These are phyloP conservation scores for Agonopterix heracliana DNA, from an alignment of 2,888 invertebrate genomes.

Conservation along the genomic window DNA sequence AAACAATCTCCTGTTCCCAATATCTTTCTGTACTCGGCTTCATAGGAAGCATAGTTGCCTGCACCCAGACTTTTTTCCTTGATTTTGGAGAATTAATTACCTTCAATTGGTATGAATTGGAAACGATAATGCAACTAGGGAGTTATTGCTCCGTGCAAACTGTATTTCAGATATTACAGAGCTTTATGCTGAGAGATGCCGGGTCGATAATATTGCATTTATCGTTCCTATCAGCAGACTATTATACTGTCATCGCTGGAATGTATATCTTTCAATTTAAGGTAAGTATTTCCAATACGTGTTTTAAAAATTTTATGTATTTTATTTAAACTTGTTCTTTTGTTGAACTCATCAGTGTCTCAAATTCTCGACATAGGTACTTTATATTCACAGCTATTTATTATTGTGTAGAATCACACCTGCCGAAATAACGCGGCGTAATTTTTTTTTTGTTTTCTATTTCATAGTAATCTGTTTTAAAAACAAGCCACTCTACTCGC, in stretches of 20 bases:
- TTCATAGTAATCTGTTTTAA: too few relatives aligned
- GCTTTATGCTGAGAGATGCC: conserved; percentile 84
- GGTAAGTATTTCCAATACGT: conserved; percentile 58
- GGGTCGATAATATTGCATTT: conserved; percentile 90
- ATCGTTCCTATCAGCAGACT: conserved; percentile 88
- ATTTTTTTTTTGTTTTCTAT: too few relatives aligned
- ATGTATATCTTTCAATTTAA: conserved; percentile 88
- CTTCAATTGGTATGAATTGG: conserved; percentile 82
- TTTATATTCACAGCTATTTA: too few relatives aligned
- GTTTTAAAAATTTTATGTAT: neutral
- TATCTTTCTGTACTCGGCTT: conserved; percentile 89
- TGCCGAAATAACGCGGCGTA: too few relatives aligned
- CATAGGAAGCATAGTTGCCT: conserved; percentile 86
- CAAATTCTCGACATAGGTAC: too few relatives aligned
- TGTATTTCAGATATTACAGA: conserved; percentile 84
- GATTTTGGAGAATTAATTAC: conserved; percentile 82
- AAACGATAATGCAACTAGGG: conserved; percentile 75
- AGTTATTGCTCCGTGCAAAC: conserved; percentile 84
- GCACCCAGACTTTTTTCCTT: conserved; percentile 85
- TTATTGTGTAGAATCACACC: too few relatives aligned
- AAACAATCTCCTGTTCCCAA: conserved; percentile 84
- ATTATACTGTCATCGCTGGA: conserved; percentile 88
- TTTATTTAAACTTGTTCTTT: neutral
- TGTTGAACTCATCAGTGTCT: too few relatives aligned
- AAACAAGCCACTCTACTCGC: too few relatives aligned